Percentiles rank a stretch among this genome's conserved stretches.
Evolutionary conservation across 1,140 invertebrate species (phyloP).

Genomic region (Brachionus calyciflorus): DNA sequence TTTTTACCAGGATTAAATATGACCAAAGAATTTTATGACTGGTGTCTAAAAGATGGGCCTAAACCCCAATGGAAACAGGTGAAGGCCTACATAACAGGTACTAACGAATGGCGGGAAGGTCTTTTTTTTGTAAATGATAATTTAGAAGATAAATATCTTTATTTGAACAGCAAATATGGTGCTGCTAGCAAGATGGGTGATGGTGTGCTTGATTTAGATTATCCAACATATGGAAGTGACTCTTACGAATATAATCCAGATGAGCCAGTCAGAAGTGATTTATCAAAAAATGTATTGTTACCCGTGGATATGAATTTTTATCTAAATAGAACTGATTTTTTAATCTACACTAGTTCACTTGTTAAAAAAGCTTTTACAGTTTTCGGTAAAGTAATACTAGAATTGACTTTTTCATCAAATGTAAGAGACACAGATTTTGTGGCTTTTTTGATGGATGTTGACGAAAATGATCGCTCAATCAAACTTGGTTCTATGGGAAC

Average conservation of each 20-base stretch:
- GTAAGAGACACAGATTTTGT: constrained; percentile 26
- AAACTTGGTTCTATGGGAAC: constrained; percentile 8
- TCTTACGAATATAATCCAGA: constrained; percentile 22
- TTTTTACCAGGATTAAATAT: constrained; percentile 30
- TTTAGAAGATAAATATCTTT: not conserved
- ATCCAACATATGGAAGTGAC: not conserved
- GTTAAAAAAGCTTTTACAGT: not conserved
- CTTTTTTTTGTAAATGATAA: not conserved
- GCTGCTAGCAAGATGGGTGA: not conserved
- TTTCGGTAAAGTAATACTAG: not conserved
- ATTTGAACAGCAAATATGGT: not conserved
- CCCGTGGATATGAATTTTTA: constrained; percentile 10
- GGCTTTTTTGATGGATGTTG: not conserved
- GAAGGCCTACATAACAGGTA: not conserved
- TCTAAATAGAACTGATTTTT: constrained; percentile 14
- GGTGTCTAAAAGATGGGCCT: constrained; percentile 27
- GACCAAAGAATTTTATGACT: constrained; percentile 37
- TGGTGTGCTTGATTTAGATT: not conserved
- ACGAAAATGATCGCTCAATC: not conserved
- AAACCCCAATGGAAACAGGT: not conserved
- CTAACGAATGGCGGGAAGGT: not conserved
- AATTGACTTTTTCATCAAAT: not conserved
- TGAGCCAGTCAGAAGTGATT: constrained; percentile 6
- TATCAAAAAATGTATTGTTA: not conserved
- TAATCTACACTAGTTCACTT: not conserved